These are phyloP conservation scores for Luperina testacea DNA, from an alignment of 2,888 invertebrate genomes.

Conservation along the genomic window DNA sequence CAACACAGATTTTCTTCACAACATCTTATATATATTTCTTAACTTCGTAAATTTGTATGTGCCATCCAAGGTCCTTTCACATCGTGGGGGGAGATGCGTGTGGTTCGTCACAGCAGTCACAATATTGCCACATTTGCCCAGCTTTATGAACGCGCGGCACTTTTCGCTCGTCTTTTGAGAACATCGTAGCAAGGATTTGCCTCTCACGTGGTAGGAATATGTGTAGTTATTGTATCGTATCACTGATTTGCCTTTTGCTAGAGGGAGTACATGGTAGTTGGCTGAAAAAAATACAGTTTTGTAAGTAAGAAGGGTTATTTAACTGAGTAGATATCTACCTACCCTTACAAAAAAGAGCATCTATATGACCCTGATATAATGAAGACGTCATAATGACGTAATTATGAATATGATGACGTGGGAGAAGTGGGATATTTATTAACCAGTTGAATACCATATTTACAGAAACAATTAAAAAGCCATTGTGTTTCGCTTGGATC, in stretches of 20 bases:
- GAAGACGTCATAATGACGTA: background rate
- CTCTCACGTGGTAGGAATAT: slow-evolving; percentile 46
- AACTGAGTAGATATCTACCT: background rate
- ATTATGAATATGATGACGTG: background rate
- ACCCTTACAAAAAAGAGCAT: background rate
- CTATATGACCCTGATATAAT: background rate
- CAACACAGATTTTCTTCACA: slow-evolving; percentile 9
- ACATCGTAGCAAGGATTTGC: slow-evolving; percentile 43
- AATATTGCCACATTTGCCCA: slow-evolving; percentile 53
- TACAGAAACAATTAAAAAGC: too few species aligned
- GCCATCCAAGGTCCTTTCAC: slow-evolving; percentile 35
- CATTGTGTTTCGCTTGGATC: too few species aligned
- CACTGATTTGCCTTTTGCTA: slow-evolving; percentile 45
- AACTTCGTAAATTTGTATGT: slow-evolving; percentile 39
- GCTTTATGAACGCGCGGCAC: slow-evolving; percentile 60
- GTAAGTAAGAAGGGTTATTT: background rate
- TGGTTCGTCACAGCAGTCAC: slow-evolving; percentile 40
- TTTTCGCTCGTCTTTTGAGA: slow-evolving; percentile 48
- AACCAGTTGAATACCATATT: too few species aligned
- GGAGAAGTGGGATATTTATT: background rate
- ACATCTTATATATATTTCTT: slow-evolving; percentile 25
- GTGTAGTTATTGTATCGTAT: slow-evolving; percentile 47
- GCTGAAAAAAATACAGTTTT: slow-evolving; percentile 17
- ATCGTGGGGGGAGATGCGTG: slow-evolving; percentile 45
- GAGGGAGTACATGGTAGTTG: slow-evolving; percentile 36